phyloP scores from a whole-genome alignment of 2,113 vertebrate genomes.

The Notarius lentiginosus region DNA sequence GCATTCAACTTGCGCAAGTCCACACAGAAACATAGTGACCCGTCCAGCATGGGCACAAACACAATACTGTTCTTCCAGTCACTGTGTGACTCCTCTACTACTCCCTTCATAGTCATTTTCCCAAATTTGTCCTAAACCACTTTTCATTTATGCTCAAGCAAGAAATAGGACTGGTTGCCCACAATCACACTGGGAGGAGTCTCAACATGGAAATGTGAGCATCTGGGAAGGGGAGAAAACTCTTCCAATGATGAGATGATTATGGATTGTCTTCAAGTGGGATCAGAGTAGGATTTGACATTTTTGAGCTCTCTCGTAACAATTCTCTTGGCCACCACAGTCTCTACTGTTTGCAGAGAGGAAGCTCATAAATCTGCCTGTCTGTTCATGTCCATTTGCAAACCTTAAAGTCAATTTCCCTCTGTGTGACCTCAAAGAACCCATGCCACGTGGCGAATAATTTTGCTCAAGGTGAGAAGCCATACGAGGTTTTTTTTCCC shows the following conservation, averaged over 20 bases:
- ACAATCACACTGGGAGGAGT: neutral
- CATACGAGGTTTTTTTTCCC: neutral
- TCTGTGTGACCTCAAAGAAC: neutral
- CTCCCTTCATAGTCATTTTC: neutral
- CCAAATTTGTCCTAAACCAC: neutral
- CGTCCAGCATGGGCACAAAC: neutral
- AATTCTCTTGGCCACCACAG: neutral
- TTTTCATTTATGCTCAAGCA: neutral
- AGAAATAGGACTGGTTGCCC: neutral
- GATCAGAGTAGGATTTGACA: neutral
- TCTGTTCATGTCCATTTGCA: neutral
- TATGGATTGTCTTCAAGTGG: neutral
- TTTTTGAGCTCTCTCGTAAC: neutral
- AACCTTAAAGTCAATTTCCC: neutral
- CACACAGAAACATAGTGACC: neutral
- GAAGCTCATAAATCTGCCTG: neutral
- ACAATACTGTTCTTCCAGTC: neutral
- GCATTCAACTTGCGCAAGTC: neutral
- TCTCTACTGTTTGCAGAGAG: neutral
- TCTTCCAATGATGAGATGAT: neutral
- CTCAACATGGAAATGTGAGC: neutral
- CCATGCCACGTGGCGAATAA: neutral
- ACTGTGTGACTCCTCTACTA: neutral
- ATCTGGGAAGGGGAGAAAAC: neutral
- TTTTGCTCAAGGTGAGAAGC: neutral